Evolutionary conservation across 2,888 invertebrate genomes (phyloP), one percentile per base, ranked within the genome.

Genomic region (Pyrrhosoma nymphula): DNA sequence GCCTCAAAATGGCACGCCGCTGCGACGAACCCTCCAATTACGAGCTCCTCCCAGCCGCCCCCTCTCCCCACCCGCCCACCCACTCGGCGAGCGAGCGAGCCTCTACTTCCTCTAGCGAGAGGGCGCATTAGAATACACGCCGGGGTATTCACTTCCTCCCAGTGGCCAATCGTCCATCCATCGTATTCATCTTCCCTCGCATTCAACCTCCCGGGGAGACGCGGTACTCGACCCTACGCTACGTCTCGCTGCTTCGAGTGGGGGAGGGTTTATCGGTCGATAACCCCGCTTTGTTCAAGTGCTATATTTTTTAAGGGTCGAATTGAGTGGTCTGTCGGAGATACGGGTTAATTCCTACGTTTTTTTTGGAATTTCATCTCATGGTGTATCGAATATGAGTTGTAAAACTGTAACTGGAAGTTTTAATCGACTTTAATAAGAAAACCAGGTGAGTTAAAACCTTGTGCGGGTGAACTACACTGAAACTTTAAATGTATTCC

Each of bases 11-110:
- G 82, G 82, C 82, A 82, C 82, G 35, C 30, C 30, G 82, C 82
- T 35, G 82, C 30, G 30, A 35, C 26, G 82, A 82, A 82, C 82
- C 82, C 82, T 82, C 82, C 82, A 82, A 82, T 82, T 82, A 82
- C 82, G 82, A 6, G 3, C 14, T 26, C 82, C 16, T 14, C 35
- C 35, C 35, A 35, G 1, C 82, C 82, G 8, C 35, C 82, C 35
- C 16, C 30, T 16, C 35, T 35, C 0, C 82, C 35, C 16, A 30
- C 82, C 16, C 30, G 3, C 30, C n/a, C 14, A 16, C 82, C 82
- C 35, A 14, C 35, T 3, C 20, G 2, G 26, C 69, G 26, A 23
- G 26, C 69, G 0, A n/a, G 69, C 26, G n/a, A 18, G 30, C 82
- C 82, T 18, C 35, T 82, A 26, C 35, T 35, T 12, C 82, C 30